Evolutionary conservation across 2,888 invertebrate genomes (phyloP).

Genomic region (Drosophila tripunctata): DNA sequence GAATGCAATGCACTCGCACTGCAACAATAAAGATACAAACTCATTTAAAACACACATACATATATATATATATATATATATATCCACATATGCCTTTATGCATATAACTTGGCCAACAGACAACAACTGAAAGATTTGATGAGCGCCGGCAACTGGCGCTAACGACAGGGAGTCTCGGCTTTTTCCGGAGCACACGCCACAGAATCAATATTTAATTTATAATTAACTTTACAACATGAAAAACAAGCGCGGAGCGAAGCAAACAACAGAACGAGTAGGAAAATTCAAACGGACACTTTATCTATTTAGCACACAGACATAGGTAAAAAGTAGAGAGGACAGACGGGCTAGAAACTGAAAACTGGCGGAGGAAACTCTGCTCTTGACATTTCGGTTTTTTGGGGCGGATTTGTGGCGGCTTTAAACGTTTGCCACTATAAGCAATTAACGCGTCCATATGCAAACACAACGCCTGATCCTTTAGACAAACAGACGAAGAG

Average conservation of each 20-base stretch:
- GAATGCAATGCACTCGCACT: conserved; percentile 16
- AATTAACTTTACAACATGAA: conserved; percentile 83
- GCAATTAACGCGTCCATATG: conserved; percentile 82
- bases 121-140: conserved; percentile 49
- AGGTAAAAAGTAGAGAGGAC: conserved; percentile 20
- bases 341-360: not conserved
- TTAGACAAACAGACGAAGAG: conserved; percentile 75
- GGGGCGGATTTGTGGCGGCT: conserved; percentile 78
- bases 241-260: conserved; percentile 67
- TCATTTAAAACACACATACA: conserved; percentile 3
- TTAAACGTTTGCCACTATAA: conserved; percentile 82
- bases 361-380: conserved; percentile 14
- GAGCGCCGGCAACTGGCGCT: conserved; percentile 44
- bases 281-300: conserved; percentile 41
- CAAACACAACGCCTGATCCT: conserved; percentile 82
- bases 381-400: conserved; percentile 59
- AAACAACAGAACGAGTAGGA: conserved; percentile 19
- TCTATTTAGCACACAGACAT: conserved; percentile 65
- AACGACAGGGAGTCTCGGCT: conserved; percentile 5
- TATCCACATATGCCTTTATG: not conserved
- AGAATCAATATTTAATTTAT: conserved; percentile 84
- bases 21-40: conserved; percentile 4
- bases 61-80: not conserved
- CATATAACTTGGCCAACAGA: conserved; percentile 13
- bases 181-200: conserved; percentile 54